A percentile compares a stretch with the other conserved stretches of the same genome.
Evolutionary conservation across 2,888 invertebrate genomes (phyloP).

Genomic region (Macaria liturata): DNA sequence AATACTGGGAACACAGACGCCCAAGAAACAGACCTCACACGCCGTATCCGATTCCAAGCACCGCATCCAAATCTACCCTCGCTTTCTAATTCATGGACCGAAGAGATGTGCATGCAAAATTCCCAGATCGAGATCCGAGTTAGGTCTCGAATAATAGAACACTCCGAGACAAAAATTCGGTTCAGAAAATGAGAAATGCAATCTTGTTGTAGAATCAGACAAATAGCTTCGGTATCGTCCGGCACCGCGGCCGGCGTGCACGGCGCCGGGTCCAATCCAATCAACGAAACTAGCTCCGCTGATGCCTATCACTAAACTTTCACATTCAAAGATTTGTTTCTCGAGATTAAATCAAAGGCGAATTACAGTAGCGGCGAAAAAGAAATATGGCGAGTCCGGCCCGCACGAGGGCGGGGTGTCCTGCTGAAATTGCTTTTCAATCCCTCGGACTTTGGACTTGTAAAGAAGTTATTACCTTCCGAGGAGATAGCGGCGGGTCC

Average conservation of each 20-base stretch:
- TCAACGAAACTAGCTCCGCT: slow-evolving; percentile 78
- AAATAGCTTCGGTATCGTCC: slow-evolving; percentile 71
- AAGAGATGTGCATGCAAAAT: slow-evolving; percentile 29
- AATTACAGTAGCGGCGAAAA: slow-evolving; percentile 83
- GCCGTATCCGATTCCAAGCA: not conserved
- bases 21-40: too few relatives aligned
- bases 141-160: slow-evolving; percentile 35
- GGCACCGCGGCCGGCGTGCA: slow-evolving; percentile 54
- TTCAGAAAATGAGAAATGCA: slow-evolving; percentile 73
- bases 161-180: slow-evolving; percentile 49
- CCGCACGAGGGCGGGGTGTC: slow-evolving; percentile 78
- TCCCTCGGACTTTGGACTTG: slow-evolving; percentile 85
- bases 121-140: slow-evolving; percentile 27
- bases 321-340: slow-evolving; percentile 84
- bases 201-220: slow-evolving; percentile 76
- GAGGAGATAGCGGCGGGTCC: slow-evolving; percentile 82
- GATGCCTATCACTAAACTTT: slow-evolving; percentile 82
- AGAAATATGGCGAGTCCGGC: slow-evolving; percentile 81
- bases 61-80: slow-evolving; percentile 8
- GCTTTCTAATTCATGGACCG: slow-evolving; percentile 4
- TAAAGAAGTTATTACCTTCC: slow-evolving; percentile 85
- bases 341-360: slow-evolving; percentile 83
- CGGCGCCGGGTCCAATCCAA: slow-evolving; percentile 69
- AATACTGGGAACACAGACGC: not conserved
- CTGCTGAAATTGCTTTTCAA: slow-evolving; percentile 85